Percentiles rank a stretch among this genome's conserved stretches.
phyloP scores from a whole-genome alignment of 2,113 vertebrate species.

The Maccullochella peelii region DNA sequence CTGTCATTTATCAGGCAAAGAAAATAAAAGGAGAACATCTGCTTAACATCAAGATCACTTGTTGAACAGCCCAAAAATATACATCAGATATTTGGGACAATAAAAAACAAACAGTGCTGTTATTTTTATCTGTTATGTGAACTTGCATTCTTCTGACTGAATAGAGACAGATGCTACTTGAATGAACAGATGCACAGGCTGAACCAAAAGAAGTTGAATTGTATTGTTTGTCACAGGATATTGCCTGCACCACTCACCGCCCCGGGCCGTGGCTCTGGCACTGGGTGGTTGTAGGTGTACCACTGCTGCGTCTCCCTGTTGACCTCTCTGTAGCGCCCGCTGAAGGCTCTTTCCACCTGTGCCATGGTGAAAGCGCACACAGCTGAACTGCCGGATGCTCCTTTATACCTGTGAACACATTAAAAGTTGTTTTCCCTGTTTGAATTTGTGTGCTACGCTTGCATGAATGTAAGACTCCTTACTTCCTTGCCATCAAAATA shows the following conservation, averaged over 20 bases:
- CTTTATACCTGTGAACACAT: slow-evolving; percentile 86
- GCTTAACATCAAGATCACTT: slow-evolving; percentile 9
- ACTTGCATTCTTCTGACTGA: background rate
- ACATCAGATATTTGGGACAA: background rate
- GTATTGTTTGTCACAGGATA: background rate
- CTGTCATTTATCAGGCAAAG: slow-evolving; percentile 12
- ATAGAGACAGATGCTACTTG: background rate
- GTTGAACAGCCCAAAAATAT: background rate
- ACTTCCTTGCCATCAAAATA: background rate
- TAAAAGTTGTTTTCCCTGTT: background rate
- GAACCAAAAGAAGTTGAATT: background rate
- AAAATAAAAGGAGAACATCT: slow-evolving; percentile 24
- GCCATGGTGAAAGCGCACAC: slow-evolving; percentile 94
- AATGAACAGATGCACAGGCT: background rate
- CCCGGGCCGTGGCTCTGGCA: slow-evolving; percentile 93
- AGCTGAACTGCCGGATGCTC: slow-evolving; percentile 89
- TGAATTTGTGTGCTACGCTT: too few relatives aligned
- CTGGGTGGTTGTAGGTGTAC: slow-evolving; percentile 92
- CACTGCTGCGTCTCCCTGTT: slow-evolving; percentile 97
- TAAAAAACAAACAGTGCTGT: background rate
- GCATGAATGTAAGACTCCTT: background rate
- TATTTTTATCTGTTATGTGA: background rate
- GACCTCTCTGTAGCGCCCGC: slow-evolving; percentile 93
- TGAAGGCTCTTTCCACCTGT: slow-evolving; percentile 90
- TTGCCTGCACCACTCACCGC: slow-evolving; percentile 81